phyloP scores from a whole-genome alignment of 2,888 invertebrate species.

The Trichopoda pennipes region DNA sequence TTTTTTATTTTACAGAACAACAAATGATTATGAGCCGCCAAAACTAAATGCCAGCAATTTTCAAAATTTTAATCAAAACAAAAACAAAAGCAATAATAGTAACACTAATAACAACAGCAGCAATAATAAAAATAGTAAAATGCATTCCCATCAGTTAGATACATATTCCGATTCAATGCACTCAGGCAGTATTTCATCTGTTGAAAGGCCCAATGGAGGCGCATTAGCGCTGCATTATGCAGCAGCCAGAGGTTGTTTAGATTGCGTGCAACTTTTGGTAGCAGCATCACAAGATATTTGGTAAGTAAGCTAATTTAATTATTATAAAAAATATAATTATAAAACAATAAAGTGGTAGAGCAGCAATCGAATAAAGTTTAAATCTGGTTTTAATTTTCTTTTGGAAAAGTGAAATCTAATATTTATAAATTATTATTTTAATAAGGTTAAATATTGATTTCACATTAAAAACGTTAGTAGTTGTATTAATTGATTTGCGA shows the following conservation, averaged over 20 bases:
- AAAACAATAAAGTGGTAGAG: background rate
- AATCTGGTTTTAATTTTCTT: conserved; percentile 10
- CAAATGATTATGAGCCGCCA: conserved; percentile 76
- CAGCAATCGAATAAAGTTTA: background rate
- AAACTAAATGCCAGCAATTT: conserved; percentile 72
- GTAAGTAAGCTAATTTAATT: conserved; percentile 81
- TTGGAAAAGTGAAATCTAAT: conserved; percentile 43
- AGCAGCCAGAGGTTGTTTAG: conserved; percentile 91
- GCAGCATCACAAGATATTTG: conserved; percentile 90
- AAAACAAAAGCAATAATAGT: conserved; percentile 57
- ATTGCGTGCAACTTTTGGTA: conserved; percentile 90
- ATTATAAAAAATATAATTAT: background rate
- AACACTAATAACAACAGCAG: conserved; percentile 63
- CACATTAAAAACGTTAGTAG: background rate
- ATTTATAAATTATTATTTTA: background rate
- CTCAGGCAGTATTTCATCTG: conserved; percentile 79
- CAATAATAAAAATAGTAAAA: conserved; percentile 70
- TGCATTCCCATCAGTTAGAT: conserved; percentile 80
- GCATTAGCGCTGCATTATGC: conserved; percentile 93
- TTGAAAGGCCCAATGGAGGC: conserved; percentile 82
- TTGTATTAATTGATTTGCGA: conserved; percentile 10
- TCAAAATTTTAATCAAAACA: conserved; percentile 66
- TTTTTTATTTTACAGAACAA: conserved; percentile 74
- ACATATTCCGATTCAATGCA: conserved; percentile 77
- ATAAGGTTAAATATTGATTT: conserved; percentile 36